Base-by-base conservation (phyloP, 1,140 invertebrate genomes). In the Paracyclopina nana region DNA sequence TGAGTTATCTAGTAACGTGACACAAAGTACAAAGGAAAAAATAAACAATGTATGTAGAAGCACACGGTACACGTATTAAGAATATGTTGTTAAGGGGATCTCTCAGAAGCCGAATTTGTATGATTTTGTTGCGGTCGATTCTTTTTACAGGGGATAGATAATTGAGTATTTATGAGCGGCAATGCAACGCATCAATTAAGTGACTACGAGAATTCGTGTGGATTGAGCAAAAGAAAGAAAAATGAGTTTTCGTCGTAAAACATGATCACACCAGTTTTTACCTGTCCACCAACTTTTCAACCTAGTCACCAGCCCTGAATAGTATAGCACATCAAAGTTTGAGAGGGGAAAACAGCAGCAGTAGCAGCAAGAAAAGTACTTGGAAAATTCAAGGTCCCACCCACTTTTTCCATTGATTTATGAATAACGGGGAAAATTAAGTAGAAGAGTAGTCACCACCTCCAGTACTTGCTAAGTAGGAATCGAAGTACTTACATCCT, bases 401-500 rank as follows among this genome's bases (percentile, higher is more conserved):
- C 14, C 14, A 31, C 8, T 14, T 31, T 31, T 14, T 31, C 14
- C 29, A 14, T 31, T 31, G 29, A 14, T 14, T 9, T 31, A 31
- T 9, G 29, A 9, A 8, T 14, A 31, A 31, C 8, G 8, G 8
- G 14, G 14, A 8, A 9, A 31, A 31, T 31, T 8, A 31, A 31
- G 14, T 31, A 9, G 9, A 31, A 14, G 14, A 14, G 29, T 9
- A 31, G 29, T 14, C 29, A 9, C 29, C 9, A 9, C 9, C 29
- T 9, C 14, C 14, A 9, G 29, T n/a, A 42, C 6, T 42, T 8
- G 16, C 6, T 11, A 42, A 42, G 18, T 20, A 9, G 8, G 6
- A 42, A n/a, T n/a, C 8, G 18, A 20, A n/a, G 8, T 44, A 44
- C 42, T 44, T 14, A 44, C 42, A 44, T 14, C 42, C 42, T 44